These are phyloP conservation scores for Apamea sordens DNA, from an alignment of 2,888 invertebrate genomes.

Conservation along the genomic window DNA sequence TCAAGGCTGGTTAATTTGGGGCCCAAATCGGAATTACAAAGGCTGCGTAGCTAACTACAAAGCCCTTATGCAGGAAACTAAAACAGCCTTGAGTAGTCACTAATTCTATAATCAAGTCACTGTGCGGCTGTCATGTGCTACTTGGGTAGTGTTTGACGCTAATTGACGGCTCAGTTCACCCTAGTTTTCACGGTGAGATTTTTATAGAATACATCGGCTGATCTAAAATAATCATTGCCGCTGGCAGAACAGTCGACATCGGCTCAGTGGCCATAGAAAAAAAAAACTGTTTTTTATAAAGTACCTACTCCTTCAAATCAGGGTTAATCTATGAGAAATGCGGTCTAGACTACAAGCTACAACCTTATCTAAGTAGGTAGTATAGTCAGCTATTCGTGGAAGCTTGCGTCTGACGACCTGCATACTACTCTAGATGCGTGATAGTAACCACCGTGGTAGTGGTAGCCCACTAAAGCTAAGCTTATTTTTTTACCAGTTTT, in stretches of 20 bases:
- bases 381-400: constrained; percentile 26
- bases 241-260: too few species aligned
- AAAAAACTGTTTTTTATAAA: neutral
- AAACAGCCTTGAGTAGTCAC: too few species aligned
- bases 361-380: constrained; percentile 31
- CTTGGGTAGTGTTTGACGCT: neutral
- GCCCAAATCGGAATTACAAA: too few species aligned
- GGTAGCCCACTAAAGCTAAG: too few species aligned
- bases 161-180: neutral
- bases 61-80: too few species aligned
- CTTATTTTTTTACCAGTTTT: neutral
- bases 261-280: too few species aligned
- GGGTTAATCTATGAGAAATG: constrained; percentile 25
- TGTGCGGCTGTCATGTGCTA: too few species aligned
- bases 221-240: neutral
- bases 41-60: too few species aligned
- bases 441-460: neutral
- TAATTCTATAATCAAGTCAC: too few species aligned
- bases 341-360: constrained; percentile 16
- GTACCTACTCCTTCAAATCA: neutral
- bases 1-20: too few species aligned
- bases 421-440: constrained; percentile 23
- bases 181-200: neutral
- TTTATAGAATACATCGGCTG: neutral
- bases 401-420: constrained; percentile 21